A percentile compares a stretch with the other conserved stretches of the same genome.
These are phyloP conservation scores for Pogonomyrmex barbatus DNA, from an alignment of 1,140 invertebrate genomes.

Conservation along the genomic window DNA sequence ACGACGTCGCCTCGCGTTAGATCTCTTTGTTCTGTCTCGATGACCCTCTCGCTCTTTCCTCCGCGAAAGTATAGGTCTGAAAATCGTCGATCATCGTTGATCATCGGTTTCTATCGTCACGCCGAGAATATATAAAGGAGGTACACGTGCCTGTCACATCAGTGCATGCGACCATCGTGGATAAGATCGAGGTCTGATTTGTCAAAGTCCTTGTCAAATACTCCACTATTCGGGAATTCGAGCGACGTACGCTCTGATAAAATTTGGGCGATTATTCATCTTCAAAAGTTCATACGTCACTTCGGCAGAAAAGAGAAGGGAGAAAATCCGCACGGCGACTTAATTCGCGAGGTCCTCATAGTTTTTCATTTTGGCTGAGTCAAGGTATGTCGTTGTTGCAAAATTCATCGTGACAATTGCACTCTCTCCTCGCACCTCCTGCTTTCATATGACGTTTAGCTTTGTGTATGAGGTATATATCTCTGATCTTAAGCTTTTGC, in stretches of 20 bases:
- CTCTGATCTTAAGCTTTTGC: background rate
- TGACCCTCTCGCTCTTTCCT: background rate
- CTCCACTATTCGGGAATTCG: background rate
- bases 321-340: background rate
- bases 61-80: slow-evolving; percentile 21
- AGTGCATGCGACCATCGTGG: background rate
- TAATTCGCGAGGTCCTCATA: background rate
- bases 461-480: background rate
- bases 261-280: background rate
- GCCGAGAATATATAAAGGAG: slow-evolving; percentile 48
- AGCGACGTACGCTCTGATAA: background rate
- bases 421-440: background rate
- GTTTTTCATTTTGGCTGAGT: slow-evolving; percentile 45
- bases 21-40: background rate
- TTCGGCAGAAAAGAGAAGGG: background rate
- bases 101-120: slow-evolving; percentile 49
- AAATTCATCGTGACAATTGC: slow-evolving; percentile 14
- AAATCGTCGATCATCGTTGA: slow-evolving; percentile 58
- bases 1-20: background rate
- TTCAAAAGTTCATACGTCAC: background rate
- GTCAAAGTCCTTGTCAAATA: background rate
- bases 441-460: background rate
- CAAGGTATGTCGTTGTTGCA: slow-evolving; percentile 18
- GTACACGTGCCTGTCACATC: slow-evolving; percentile 30
- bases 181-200: too few relatives aligned